Evolutionary conservation across 2,888 invertebrate genomes (phyloP).

Genomic region (Thalpophila matura): DNA sequence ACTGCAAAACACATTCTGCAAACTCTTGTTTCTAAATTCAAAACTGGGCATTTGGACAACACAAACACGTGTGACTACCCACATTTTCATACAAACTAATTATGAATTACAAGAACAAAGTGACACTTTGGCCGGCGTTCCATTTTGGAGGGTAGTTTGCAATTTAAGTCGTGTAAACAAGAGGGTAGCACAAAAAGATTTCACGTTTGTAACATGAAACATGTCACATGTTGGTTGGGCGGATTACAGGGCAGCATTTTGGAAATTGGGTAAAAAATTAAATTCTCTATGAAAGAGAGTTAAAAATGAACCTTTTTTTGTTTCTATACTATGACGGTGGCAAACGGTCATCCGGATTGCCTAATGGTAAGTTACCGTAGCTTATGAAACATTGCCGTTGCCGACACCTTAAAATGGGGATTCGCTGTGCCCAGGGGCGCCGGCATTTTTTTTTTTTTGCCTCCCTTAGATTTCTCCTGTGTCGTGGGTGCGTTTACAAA

Average conservation of each 20-base stretch:
- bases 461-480: too few relatives aligned
- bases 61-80: conserved; percentile 36
- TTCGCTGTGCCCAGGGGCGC: too few relatives aligned
- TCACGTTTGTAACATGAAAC: conserved; percentile 17
- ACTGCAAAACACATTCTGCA: neutral
- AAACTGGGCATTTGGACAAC: conserved; percentile 15
- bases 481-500: too few relatives aligned
- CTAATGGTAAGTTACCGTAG: too few relatives aligned
- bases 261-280: neutral
- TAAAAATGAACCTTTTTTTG: too few relatives aligned
- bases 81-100: conserved; percentile 43
- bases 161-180: conserved; percentile 15
- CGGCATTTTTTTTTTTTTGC: too few relatives aligned
- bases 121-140: conserved; percentile 6
- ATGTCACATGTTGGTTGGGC: conserved; percentile 5
- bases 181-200: conserved; percentile 22
- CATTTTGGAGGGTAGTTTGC: conserved; percentile 32
- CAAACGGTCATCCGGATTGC: too few relatives aligned
- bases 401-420: too few relatives aligned
- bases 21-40: conserved; percentile 31
- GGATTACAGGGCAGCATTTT: conserved; percentile 2
- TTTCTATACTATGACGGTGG: too few relatives aligned
- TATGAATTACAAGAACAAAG: conserved; percentile 35
- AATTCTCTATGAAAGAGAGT: too few relatives aligned
- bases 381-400: too few relatives aligned